Evolutionary conservation across 1,140 invertebrate species (phyloP), one percentile per base, ranked within the genome.

Genomic region (Lanistes nyassanus): DNA sequence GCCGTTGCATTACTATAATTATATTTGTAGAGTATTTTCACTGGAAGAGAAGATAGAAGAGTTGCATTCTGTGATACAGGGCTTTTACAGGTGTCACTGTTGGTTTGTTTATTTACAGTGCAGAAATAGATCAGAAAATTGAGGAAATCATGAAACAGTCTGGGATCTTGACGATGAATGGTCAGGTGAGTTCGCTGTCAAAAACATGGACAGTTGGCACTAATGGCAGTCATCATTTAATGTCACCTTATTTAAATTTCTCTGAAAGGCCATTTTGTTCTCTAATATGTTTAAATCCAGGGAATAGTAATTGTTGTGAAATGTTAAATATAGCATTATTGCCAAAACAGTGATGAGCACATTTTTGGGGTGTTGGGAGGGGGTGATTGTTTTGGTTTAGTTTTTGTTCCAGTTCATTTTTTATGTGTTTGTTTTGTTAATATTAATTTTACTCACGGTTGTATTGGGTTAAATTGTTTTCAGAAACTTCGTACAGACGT

Each of bases 111-210:
- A 64, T 42, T 85, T 81, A n/a, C 79, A 89, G 88, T 76, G 81
- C 81, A 62, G 89, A 89, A 75, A 89, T 88, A 73, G 94, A 95
- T 82, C 91, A 91, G 39, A 93, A 93, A 83, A 92, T 95, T 82
- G 92, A 93, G 78, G 94, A 95, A 85, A 94, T 95, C 31, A 93
- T 92, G 90, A 92, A 94, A 88, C 93, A 94, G 89, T 96, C 94
- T 85, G 96, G 96, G 65, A 94, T 96, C 78, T 88, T 98, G 51
- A 96, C 92, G 78, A 94, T 97, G 73, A 92, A 95, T 84, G 94
- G 94, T 55, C 85, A 88, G 79, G 91, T 91, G 86, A 79, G 79
- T 76, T 36, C 56, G 29, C n/a, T 62, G 51, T 58, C 67, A 56
- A 34, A 26, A 58, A 26, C 36, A n/a, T n/a, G n/a, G n/a, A n/a